Base-by-base conservation (phyloP, 2,888 invertebrate species). In the Papilio gigon region DNA sequence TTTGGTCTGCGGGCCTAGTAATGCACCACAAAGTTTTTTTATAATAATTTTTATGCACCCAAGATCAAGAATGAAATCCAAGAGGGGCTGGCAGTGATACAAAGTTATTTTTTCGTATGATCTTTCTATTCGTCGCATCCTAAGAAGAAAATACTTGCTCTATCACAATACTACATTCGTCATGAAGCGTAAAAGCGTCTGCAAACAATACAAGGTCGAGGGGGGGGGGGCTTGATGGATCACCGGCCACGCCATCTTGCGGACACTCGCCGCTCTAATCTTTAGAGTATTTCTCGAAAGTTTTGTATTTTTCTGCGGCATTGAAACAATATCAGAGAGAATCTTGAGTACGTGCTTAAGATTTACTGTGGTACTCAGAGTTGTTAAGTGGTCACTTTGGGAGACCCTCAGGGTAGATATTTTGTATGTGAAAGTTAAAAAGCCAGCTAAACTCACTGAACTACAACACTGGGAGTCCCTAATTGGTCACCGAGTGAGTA, bases 191-290 rank as follows among this genome's bases (percentile, higher is more conserved):
- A 27, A 53, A 53, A 53, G 27, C 27, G 33, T 6, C 2, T 5
- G 53, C n/a, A 47, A 47, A 47, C 22, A 47, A 47, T 47, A 47
- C 47, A 47, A 47, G 47, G 78, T 76, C 76, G 76, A 74, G 71
- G 74, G 71, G 73, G 79, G 79, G 80, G 77, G 77, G 76, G 50
- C n/a, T 74, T 87, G 86, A 87, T 86, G 80, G 86, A 87, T 87
- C n/a, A 53, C 47, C 80, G 74, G 50, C 66, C 56, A 67, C 65
- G 65, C 61, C 27, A n/a, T n/a, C n/a, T n/a, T 27, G 25, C 67
- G 65, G 58, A 25, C 53, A 47, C 35, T 58, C 58, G 59, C 50
- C 61, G 40, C 30, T 50, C 14, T n/a, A 71, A 70, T 71, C 70
- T 71, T 68, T 47, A 47, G 71, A 65, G 44, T 59, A 33, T 53